Evolutionary conservation across 2,113 vertebrate species (phyloP).

Genomic region (Hemiscyllium ocellatum): DNA sequence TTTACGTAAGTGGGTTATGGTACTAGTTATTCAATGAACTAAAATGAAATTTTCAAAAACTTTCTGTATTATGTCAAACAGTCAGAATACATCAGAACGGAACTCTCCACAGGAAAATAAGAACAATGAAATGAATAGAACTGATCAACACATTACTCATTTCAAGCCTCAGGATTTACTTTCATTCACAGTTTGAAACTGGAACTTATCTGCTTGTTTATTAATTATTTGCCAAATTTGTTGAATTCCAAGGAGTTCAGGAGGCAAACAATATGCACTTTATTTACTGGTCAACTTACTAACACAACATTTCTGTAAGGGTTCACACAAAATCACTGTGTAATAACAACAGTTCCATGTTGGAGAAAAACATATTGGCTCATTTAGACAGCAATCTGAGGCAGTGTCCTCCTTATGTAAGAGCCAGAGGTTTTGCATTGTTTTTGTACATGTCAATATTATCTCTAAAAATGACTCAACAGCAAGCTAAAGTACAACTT

Average conservation of each 20-base stretch:
- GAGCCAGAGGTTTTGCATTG: background rate
- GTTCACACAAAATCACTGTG: background rate
- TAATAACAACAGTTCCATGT: background rate
- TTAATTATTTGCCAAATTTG: background rate
- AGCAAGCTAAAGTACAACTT: background rate
- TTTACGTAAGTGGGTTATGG: no score
- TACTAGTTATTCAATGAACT: background rate
- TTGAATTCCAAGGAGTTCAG: background rate
- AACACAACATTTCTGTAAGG: background rate
- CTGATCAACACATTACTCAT: background rate
- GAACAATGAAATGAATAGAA: background rate
- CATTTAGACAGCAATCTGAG: background rate
- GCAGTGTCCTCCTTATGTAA: background rate
- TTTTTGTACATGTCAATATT: background rate
- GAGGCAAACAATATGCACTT: background rate
- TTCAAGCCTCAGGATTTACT: background rate
- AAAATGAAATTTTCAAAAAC: background rate
- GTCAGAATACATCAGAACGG: background rate
- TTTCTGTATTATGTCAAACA: background rate
- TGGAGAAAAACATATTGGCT: background rate
- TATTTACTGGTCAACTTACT: background rate
- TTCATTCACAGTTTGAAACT: background rate
- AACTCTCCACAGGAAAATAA: background rate
- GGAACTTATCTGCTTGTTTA: background rate
- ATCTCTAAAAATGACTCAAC: background rate